Percentiles rank a stretch among this genome's conserved stretches.
These are phyloP conservation scores for Epinotia brunnichana DNA, from an alignment of 2,888 invertebrate genomes.

Conservation along the genomic window DNA sequence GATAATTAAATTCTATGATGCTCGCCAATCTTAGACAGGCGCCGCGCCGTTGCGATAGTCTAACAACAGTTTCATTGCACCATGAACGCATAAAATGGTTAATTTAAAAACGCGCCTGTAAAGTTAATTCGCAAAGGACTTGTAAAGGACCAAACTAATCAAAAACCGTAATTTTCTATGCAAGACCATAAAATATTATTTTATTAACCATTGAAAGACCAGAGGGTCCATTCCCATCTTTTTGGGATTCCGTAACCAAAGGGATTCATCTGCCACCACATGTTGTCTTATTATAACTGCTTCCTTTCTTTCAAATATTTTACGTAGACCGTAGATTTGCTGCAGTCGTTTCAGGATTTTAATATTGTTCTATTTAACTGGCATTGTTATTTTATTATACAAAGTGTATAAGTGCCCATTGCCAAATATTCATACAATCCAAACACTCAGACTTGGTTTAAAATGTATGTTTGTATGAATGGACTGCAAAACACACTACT, in stretches of 20 bases:
- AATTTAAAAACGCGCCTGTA: conserved; percentile 27
- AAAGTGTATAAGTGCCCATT: too few species aligned
- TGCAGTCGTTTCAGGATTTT: too few species aligned
- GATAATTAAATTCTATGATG: conserved; percentile 81
- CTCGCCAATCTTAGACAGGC: conserved; percentile 79
- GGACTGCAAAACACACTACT: too few species aligned
- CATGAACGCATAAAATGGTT: conserved; percentile 60
- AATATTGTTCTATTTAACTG: too few species aligned
- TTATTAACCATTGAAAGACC: neutral
- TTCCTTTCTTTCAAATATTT: too few species aligned
- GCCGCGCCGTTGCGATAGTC: conserved; percentile 76
- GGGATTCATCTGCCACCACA: too few species aligned
- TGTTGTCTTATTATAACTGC: too few species aligned
- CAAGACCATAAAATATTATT: neutral
- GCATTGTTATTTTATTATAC: too few species aligned
- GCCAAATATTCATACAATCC: too few species aligned
- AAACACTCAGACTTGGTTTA: too few species aligned
- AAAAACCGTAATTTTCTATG: conserved; percentile 8
- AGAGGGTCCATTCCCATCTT: neutral
- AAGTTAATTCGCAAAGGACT: conserved; percentile 16
- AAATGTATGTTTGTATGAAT: too few species aligned
- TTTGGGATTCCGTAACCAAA: neutral
- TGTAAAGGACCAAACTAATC: neutral
- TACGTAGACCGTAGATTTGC: too few species aligned
- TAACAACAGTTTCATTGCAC: conserved; percentile 76